These are phyloP conservation scores for Agrilus mali DNA, from an alignment of 2,888 invertebrate species.

Conservation along the genomic window DNA sequence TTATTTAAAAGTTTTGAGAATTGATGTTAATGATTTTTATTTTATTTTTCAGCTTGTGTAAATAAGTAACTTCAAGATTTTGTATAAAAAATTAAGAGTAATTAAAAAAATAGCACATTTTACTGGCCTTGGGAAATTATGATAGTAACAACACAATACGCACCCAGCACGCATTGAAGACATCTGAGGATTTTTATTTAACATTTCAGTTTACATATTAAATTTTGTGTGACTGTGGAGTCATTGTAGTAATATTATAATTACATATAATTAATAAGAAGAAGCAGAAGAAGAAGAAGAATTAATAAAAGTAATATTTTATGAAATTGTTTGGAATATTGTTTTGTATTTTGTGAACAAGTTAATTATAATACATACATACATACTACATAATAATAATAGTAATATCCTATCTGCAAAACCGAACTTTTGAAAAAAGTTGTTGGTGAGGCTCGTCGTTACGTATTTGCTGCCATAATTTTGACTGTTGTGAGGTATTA, in stretches of 20 bases:
- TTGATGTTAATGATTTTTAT: slow-evolving; percentile 16
- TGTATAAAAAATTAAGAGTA: slow-evolving; percentile 41
- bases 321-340: slow-evolving; percentile 14
- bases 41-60: slow-evolving; percentile 53
- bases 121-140: slow-evolving; percentile 33
- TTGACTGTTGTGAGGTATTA: slow-evolving; percentile 25
- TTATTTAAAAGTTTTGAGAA: neutral
- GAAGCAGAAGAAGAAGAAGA: neutral
- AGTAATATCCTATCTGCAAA: slow-evolving; percentile 4
- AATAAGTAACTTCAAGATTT: slow-evolving; percentile 41
- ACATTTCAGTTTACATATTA: slow-evolving; percentile 30
- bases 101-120: slow-evolving; percentile 33
- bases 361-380: slow-evolving; percentile 4
- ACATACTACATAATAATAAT: no score
- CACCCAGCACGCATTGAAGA: slow-evolving; percentile 83
- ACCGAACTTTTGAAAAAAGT: slow-evolving; percentile 3
- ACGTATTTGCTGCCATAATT: slow-evolving; percentile 29
- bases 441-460: slow-evolving; percentile 11
- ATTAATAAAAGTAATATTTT: slow-evolving; percentile 8
- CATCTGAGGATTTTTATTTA: slow-evolving; percentile 69
- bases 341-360: slow-evolving; percentile 13
- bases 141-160: slow-evolving; percentile 46
- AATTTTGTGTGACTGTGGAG: slow-evolving; percentile 36
- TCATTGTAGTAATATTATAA: slow-evolving; percentile 19
- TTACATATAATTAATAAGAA: neutral